These are phyloP conservation scores for Drosophila malerkotliana DNA, from an alignment of 1,140 invertebrate genomes.

Conservation along the genomic window DNA sequence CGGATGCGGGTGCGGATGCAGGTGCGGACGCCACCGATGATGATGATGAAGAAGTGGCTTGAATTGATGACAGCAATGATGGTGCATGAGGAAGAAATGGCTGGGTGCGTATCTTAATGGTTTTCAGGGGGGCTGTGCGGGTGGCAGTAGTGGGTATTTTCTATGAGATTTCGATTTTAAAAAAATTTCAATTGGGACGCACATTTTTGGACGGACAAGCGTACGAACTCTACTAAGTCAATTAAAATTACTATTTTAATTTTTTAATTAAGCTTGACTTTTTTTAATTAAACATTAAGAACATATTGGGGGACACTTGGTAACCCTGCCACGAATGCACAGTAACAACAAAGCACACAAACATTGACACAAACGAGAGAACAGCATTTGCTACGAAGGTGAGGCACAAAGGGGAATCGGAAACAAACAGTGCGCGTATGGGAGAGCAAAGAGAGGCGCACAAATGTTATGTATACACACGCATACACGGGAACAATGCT, in stretches of 20 bases:
- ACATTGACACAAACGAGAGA: conserved; percentile 21
- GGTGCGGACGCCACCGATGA: conserved; percentile 28
- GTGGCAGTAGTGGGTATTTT: conserved; percentile 16
- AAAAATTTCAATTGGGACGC: conserved; percentile 18
- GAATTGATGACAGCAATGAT: conserved; percentile 46
- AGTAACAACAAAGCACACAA: conserved; percentile 70
- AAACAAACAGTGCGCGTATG: conserved; percentile 75
- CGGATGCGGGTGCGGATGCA: conserved; percentile 11
- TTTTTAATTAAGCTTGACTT: too few relatives aligned
- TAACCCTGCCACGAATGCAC: conserved; percentile 59
- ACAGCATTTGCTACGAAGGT: conserved; percentile 55
- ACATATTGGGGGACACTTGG: too few relatives aligned
- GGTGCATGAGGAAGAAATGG: conserved; percentile 48
- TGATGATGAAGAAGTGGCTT: conserved; percentile 50
- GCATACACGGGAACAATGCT: conserved; percentile 39
- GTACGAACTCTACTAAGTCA: too few relatives aligned
- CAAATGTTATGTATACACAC: conserved; percentile 72
- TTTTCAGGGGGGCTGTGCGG: conserved; percentile 65
- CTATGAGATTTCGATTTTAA: conserved; percentile 16
- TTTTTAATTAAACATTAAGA: background rate
- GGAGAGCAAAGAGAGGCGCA: conserved; percentile 58
- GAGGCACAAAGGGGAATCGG: conserved; percentile 48
- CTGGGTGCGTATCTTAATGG: conserved; percentile 73
- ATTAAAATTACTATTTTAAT: too few relatives aligned
- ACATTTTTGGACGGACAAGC: conserved; percentile 21